Conservation (phyloP, 2,113 vertebrate genomes). For the Synodontis membranacea region DNA sequence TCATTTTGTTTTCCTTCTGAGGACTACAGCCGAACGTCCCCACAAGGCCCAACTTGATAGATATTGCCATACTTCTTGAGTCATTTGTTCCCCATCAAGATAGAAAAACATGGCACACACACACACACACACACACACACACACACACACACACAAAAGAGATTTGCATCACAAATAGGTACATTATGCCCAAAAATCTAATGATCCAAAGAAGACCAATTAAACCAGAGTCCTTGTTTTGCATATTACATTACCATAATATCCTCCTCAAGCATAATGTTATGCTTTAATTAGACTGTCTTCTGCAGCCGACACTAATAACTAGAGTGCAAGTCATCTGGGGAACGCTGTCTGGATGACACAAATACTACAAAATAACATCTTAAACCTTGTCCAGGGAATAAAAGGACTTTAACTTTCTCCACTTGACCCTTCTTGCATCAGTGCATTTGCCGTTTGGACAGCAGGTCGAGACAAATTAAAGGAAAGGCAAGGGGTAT, state of each 20-base stretch:
- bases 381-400: not conserved
- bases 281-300: slow-evolving; percentile 19
- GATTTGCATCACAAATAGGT: slow-evolving; percentile 15
- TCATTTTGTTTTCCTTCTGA: not conserved
- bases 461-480: not conserved
- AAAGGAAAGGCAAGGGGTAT: not conserved
- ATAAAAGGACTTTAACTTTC: not conserved
- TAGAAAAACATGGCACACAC: not conserved
- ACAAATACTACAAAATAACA: not conserved
- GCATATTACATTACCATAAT: slow-evolving; percentile 34
- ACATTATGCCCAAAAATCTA: slow-evolving; percentile 23
- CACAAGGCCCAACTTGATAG: not conserved
- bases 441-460: not conserved
- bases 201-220: slow-evolving; percentile 34
- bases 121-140: not conserved
- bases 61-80: not conserved
- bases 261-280: slow-evolving; percentile 10
- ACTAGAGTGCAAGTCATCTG: not conserved
- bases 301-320: slow-evolving; percentile 5
- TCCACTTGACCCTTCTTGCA: not conserved
- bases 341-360: not conserved
- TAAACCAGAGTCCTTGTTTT: slow-evolving; percentile 24
- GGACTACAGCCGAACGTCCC: not conserved
- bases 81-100: not conserved
- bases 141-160: not conserved